phyloP scores from a whole-genome alignment of 2,888 invertebrate species.

The Anoplius nigerrimus region DNA sequence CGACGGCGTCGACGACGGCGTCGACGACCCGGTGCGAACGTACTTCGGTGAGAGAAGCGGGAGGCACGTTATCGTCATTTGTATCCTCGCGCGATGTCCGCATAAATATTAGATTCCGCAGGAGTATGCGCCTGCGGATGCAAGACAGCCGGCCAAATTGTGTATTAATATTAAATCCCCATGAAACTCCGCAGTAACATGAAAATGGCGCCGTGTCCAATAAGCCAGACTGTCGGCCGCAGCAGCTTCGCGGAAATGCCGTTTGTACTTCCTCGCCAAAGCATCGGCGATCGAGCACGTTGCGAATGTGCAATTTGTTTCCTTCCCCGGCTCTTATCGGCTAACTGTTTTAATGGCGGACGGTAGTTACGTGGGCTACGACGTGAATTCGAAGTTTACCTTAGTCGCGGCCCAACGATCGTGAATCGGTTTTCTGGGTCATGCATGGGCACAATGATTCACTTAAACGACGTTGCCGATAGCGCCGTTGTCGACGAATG shows the following conservation, averaged over 20 bases:
- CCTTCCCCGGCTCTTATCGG: too few species aligned
- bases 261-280: not conserved
- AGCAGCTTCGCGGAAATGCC: conserved; percentile 11
- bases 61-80: conserved; percentile 60
- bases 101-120: conserved; percentile 61
- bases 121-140: conserved; percentile 36
- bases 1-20: not conserved
- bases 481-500: too few species aligned
- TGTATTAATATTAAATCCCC: conserved; percentile 66
- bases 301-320: too few species aligned
- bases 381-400: too few species aligned
- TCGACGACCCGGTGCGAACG: not conserved
- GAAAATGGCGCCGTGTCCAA: conserved; percentile 31
- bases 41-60: conserved; percentile 26
- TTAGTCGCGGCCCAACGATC: too few species aligned
- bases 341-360: too few species aligned
- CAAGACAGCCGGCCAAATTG: conserved; percentile 62
- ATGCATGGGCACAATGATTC: too few species aligned
- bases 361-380: too few species aligned
- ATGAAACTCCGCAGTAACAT: conserved; percentile 31
- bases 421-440: too few species aligned
- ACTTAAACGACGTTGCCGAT: too few species aligned
- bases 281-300: not conserved
- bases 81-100: conserved; percentile 51
- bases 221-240: conserved; percentile 12